Evolutionary conservation across 2,888 invertebrate genomes (phyloP).

Genomic region (Rhagonycha fulva): DNA sequence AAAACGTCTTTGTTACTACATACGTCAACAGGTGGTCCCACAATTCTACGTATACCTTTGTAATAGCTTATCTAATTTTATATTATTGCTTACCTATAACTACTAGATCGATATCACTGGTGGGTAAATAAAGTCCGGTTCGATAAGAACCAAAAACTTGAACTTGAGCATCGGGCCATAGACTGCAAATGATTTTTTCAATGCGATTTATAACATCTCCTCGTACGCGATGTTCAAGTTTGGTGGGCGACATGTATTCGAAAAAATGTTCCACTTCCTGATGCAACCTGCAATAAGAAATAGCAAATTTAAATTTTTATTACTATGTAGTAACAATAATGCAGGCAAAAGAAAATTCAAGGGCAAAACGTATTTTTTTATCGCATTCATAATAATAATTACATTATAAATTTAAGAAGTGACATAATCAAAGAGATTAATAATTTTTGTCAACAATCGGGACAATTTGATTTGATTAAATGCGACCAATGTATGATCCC

Average conservation of each 20-base stretch:
- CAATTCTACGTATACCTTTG: not conserved
- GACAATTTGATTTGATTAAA: not conserved
- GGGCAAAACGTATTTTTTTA: not conserved
- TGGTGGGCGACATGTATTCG: conserved; percentile 91
- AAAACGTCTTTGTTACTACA: not conserved
- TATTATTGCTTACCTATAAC: conserved; percentile 60
- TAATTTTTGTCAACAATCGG: not conserved
- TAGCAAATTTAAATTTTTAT: not conserved
- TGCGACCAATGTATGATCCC: not conserved
- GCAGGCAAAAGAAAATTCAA: not conserved
- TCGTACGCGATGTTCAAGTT: conserved; percentile 88
- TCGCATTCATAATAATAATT: not conserved
- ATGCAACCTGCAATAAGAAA: conserved; percentile 72
- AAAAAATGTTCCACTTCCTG: conserved; percentile 98
- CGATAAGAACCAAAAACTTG: conserved; percentile 98
- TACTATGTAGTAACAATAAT: not conserved
- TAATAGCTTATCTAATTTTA: not conserved
- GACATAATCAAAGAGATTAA: not conserved
- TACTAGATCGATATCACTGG: conserved; percentile 77
- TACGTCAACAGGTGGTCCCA: not conserved
- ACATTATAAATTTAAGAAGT: not conserved
- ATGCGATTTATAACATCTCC: conserved; percentile 89
- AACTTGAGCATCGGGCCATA: conserved; percentile 94
- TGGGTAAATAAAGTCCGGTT: conserved; percentile 96
- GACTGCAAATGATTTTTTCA: conserved; percentile 79